Conservation (phyloP, 1,140 invertebrate genomes). For the Magallana gigas region DNA sequence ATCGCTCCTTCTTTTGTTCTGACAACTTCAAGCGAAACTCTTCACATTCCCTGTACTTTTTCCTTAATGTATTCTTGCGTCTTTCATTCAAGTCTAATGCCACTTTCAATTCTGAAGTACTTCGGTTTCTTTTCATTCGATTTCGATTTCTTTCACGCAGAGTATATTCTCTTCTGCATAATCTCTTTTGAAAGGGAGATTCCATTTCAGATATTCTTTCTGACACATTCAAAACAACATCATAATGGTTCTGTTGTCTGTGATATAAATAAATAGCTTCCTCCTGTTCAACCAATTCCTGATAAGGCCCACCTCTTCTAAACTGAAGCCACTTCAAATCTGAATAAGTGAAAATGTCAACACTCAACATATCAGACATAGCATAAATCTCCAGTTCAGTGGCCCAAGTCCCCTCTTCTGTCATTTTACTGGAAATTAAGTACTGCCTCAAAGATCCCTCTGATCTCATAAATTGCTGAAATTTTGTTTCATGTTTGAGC, state of each 20-base stretch:
- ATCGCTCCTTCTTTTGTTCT: not conserved
- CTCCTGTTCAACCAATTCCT: too few species aligned
- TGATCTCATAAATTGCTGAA: slow-evolving; percentile 3
- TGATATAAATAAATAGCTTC: slow-evolving; percentile 24
- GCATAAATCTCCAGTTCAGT: slow-evolving; percentile 11
- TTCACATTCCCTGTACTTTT: not conserved
- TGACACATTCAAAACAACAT: not conserved
- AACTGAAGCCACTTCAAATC: not conserved
- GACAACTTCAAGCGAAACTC: not conserved
- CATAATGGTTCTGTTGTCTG: not conserved
- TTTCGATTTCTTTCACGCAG: not conserved
- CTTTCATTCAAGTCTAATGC: not conserved
- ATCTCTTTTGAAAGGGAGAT: not conserved
- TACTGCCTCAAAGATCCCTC: not conserved
- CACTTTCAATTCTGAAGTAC: not conserved
- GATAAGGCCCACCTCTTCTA: not conserved
- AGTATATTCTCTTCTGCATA: not conserved
- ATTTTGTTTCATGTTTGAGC: not conserved
- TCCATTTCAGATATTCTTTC: not conserved
- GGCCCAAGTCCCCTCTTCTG: not conserved
- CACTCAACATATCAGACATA: not conserved
- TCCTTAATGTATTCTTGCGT: not conserved
- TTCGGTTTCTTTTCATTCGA: not conserved
- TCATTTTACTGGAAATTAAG: not conserved
- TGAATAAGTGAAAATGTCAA: slow-evolving; percentile 11